These are phyloP conservation scores for Haliclystus octoradiatus DNA, from an alignment of 30 jellyfish, hydroid and myxozoan genomes.

Conservation along the genomic window DNA sequence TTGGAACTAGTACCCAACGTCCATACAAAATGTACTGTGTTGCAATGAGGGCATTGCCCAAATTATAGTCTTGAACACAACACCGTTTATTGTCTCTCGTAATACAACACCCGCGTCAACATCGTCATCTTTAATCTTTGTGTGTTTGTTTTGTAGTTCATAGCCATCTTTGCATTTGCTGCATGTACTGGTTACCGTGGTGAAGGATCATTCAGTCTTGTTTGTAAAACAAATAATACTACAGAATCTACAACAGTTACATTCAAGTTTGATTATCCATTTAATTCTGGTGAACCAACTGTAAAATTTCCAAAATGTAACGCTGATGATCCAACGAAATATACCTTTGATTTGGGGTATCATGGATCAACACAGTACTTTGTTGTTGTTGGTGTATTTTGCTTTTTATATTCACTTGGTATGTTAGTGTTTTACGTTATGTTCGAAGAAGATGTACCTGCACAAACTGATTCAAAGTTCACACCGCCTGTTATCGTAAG, in stretches of 20 bases:
- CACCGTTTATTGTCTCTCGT: too few relatives aligned
- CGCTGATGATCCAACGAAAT: too few relatives aligned
- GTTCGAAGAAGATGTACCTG: conserved; percentile 58
- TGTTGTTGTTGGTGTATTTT: conserved; percentile 82
- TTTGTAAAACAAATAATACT: conserved; percentile 20
- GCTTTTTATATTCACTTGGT: conserved; percentile 62
- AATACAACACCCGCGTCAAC: too few relatives aligned
- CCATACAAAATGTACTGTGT: too few relatives aligned
- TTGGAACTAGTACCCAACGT: too few relatives aligned
- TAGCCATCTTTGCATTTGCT: conserved; percentile 93
- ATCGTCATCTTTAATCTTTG: too few relatives aligned
- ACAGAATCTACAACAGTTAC: neutral
- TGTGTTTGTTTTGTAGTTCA: conserved; percentile 14
- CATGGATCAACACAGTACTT: conserved; percentile 61
- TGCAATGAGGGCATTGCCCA: too few relatives aligned
- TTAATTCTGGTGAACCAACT: too few relatives aligned
- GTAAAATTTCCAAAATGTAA: too few relatives aligned
- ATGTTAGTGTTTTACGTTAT: conserved; percentile 51
- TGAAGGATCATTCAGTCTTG: conserved; percentile 4
- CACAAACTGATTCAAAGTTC: conserved; percentile 18
- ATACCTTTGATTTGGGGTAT: conserved; percentile 17
- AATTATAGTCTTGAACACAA: too few relatives aligned
- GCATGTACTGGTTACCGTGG: conserved; percentile 89
- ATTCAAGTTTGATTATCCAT: conserved; percentile 42
- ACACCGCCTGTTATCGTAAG: conserved; percentile 87